Evolutionary conservation across 2,888 invertebrate genomes (phyloP), one percentile per base, ranked within the genome.

Genomic region (Drosophila meridionalis): DNA sequence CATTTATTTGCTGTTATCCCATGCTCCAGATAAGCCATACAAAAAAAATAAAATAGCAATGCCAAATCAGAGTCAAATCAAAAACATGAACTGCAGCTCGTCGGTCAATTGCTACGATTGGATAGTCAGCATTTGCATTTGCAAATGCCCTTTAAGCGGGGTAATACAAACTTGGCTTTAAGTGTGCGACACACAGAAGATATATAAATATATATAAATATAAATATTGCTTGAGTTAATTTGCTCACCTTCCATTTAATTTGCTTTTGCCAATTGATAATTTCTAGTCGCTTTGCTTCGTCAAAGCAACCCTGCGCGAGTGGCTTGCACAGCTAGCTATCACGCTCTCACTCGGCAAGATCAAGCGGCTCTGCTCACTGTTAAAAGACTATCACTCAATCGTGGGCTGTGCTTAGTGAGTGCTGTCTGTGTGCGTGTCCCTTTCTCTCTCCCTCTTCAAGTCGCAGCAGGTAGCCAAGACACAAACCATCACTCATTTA

Each of bases 71-170:
- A 45, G 45, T 26, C 47, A 66, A 71, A 34, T 52, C 52, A 38
- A 55, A 48, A 53, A 42, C 42, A 53, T 40, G 42, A 43, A 5
- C 47, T 20, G 34, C 43, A 57, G 43, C 42, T 34, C 43, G 40
- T 43, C 58, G 34, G 48, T 28, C 56, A 28, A 38, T 69, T 64
- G 52, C 36, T 71, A 28, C 58, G 57, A 60, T 64, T 76, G 61
- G 30, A 43, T 20, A n/a, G n/a, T n/a, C 50, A 62, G 32, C 34
- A 64, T 53, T 40, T 42, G 53, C 4, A 36, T 12, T 20, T 20
- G 47, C 57, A 40, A 20, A 20, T 55, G 28, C 28, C n/a, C 55
- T 40, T 9, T 5, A 14, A 9, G 2, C 4, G 2, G n/a, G 30
- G n/a, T 11, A 38, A n/a, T 4, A 6, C 4, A 0, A 14, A 36